Percentiles rank a stretch among this genome's conserved stretches.
phyloP scores from a whole-genome alignment of 1,140 invertebrate species.

The Tribolium madens region DNA sequence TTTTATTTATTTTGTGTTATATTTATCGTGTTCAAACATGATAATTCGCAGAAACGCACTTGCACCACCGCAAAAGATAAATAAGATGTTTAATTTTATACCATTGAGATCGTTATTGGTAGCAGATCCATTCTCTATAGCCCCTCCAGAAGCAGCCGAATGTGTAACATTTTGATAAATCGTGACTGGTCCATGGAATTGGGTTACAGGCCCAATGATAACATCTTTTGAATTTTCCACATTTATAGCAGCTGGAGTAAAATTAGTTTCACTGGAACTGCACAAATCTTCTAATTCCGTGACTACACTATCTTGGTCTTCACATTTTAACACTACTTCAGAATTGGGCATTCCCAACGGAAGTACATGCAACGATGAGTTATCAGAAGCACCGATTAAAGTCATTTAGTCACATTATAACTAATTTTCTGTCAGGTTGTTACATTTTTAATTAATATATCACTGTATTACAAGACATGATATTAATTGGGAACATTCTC shows the following conservation, averaged over 20 bases:
- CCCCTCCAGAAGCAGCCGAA: neutral
- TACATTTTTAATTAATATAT: neutral
- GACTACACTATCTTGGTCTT: neutral
- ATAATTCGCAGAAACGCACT: neutral
- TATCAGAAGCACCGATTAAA: slow-evolving; percentile 8
- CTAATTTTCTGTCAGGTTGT: neutral
- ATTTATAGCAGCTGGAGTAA: slow-evolving; percentile 19
- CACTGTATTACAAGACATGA: neutral
- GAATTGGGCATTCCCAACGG: slow-evolving; percentile 19
- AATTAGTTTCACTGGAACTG: neutral
- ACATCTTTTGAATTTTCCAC: slow-evolving; percentile 63
- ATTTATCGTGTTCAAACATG: neutral
- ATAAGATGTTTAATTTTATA: neutral
- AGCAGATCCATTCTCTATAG: neutral
- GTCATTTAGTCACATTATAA: slow-evolving; percentile 16
- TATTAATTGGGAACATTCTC: too few species aligned
- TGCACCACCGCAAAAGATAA: neutral
- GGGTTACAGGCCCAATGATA: slow-evolving; percentile 66
- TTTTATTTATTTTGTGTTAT: neutral
- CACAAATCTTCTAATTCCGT: slow-evolving; percentile 3
- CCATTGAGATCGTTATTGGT: neutral
- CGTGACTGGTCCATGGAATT: slow-evolving; percentile 66
- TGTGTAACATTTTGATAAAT: slow-evolving; percentile 62
- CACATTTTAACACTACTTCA: neutral
- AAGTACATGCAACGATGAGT: neutral